phyloP scores from a whole-genome alignment of 2,797 vertebrate genomes.

The Meda fulgida region DNA sequence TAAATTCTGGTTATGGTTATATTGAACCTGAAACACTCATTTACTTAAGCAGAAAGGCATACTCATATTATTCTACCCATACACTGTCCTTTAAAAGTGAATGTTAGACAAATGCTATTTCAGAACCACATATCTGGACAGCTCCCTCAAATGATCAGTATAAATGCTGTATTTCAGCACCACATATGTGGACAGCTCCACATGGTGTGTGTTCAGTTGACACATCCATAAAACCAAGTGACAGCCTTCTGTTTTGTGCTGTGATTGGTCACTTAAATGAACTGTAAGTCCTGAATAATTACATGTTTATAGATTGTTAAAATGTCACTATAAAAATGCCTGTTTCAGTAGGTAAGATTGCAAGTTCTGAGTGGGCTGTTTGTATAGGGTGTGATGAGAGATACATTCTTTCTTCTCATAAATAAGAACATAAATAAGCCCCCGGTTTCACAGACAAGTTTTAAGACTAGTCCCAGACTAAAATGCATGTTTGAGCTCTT shows the following conservation, averaged over 20 bases:
- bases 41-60: neutral
- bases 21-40: neutral
- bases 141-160: neutral
- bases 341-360: neutral
- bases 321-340: constrained; percentile 10
- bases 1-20: neutral
- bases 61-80: neutral
- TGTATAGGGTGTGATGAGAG: neutral
- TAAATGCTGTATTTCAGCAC: constrained; percentile 19
- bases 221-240: constrained; percentile 1
- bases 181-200: neutral
- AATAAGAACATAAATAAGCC: neutral
- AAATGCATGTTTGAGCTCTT: too few species aligned
- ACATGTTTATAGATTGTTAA: constrained; percentile 9
- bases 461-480: too few species aligned
- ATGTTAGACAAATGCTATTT: neutral
- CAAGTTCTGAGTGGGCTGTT: neutral
- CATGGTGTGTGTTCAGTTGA: neutral
- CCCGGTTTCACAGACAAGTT: too few species aligned
- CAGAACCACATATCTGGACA: constrained; percentile 10
- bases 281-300: neutral
- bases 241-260: neutral
- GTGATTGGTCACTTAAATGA: neutral
- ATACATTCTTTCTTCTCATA: neutral
- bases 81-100: neutral